Evolutionary conservation across 2,888 invertebrate genomes (phyloP), one percentile per base, ranked within the genome.

Genomic region (Acanthosoma haemorrhoidale): DNA sequence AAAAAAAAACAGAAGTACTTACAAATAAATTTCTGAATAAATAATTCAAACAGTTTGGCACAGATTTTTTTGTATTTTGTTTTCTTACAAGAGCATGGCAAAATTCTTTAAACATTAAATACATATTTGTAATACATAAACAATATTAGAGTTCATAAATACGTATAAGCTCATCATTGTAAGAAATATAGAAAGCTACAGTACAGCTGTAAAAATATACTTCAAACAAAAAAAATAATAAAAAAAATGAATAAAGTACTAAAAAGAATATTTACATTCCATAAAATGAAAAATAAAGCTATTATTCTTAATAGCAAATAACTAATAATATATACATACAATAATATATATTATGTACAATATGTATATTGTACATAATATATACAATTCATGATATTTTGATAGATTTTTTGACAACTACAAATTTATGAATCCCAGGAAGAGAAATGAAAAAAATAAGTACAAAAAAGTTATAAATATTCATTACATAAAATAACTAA

Each of bases 161-260:
- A 51, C 51, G 25, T 25, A 51, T 51, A 51, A 51, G 51, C 51
- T 51, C 51, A 25, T 51, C 1, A 2, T 13, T 51, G 21, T 43
- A 43, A 21, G 51, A 51, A 51, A 51, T 51, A 51, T 51, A 51
- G 11, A 51, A 51, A 51, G 51, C 51, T 51, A 51, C 51, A 13
- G n/a, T 51, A 51, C 51, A 51, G 51, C 51, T 51, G 51, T 16
- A 51, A 51, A 43, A 51, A 51, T 25, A 51, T 51, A 25, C 2
- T 13, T 51, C 25, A 25, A 51, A 51, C 21, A 43, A 51, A 25
- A 51, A 51, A 9, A n/a, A n/a, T n/a, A n/a, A n/a, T n/a, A n/a
- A n/a, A n/a, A n/a, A n/a, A n/a, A n/a, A n/a, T n/a, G n/a, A n/a
- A n/a, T n/a, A n/a, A n/a, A n/a, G n/a, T 51, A 25, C 25, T 41